Base-by-base conservation (phyloP, 2,113 vertebrate species). In the Vombatus ursinus region DNA sequence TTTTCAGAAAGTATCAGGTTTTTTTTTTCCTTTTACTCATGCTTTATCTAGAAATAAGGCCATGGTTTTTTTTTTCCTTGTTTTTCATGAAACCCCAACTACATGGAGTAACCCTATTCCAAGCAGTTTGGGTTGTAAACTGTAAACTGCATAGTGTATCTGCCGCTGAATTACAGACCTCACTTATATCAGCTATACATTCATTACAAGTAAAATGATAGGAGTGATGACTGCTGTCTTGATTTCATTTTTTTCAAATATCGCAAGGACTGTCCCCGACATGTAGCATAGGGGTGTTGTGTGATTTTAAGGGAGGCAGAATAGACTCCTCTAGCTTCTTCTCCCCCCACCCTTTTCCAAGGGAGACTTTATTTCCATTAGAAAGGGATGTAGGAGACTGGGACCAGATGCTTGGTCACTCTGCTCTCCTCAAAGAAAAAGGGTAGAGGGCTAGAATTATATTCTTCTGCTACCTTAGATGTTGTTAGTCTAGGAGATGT, bases 1-100 rank as follows among this genome's bases (percentile, higher is more conserved):
- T 68, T 68, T 68, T n/a, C 37, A n/a, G 12, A n/a, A 8, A 90
- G 37, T 28, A 31, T 23, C 57, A 68, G 3, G 12, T 1, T 68
- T 77, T 14, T 12, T 37, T 57, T 68, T 14, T 37, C 37, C 12
- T 68, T 68, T 68, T 68, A 84, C 3, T 44, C 10, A 26, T 90
- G 3, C 49, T 50, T 19, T 90, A 10, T 53, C 11, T 95, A 93
- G 57, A 96, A 94, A 93, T 96, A 94, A 94, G 96, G 48, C n/a
- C n/a, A n/a, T n/a, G n/a, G n/a, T n/a, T n/a, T n/a, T n/a, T 94
- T 51, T 91, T 93, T 94, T 92, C 48, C 57, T 95, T 93, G 68
- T 57, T 84, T 68, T 94, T 92, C 92, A 28, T 94, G 44, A 50
- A 90, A 91, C 26, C 22, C 92, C 92, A 49, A 23, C 37, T 61